Evolutionary conservation across 2,113 vertebrate species (phyloP), one percentile per base, ranked within the genome.

Genomic region (Hippocampus zosterae): DNA sequence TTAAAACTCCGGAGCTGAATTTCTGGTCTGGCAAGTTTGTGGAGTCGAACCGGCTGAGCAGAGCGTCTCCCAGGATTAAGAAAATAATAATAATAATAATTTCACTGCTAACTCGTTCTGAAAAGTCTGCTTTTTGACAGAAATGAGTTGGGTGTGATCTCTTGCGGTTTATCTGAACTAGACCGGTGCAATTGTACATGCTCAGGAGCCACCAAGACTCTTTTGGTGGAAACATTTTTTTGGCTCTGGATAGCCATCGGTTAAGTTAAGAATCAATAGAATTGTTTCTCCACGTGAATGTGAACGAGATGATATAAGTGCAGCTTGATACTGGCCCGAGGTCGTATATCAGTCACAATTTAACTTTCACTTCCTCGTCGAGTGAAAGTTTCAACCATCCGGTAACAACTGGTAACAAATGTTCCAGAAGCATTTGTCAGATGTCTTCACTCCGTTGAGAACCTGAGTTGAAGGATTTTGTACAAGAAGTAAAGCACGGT

Each of bases 1-100:
- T 12, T 37, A 70, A 50, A 71, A 67, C 27, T 67, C 62, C 11
- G 69, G 50, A 85, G 72, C 66, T 74, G 84, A 86, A 82, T 84
- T 81, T 83, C 89, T 69, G 77, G 89, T 86, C 33, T 10, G 70
- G 75, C 83, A 52, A 82, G 87, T 87, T 70, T 37, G 65, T 52
- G 7, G 64, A 65, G 75, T 81, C 66, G 80, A 90, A 90, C 88
- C 18, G 85, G 42, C 15, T 44, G 42, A 44, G 13, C 25, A 67
- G 67, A 82, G 70, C 71, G 75, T 73, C 79, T 65, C 21, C 18
- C n/a, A 55, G 71, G 68, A 88, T 67, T 78, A 80, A 74, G 72
- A 72, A 83, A 33, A 33, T 6, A 33, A 33, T 6, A 33, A 33
- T n/a, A n/a, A 33, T 2, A 33, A 37, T 0, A 37, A 5, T 37